A percentile compares a stretch with the other conserved stretches of the same genome.
Evolutionary conservation across 2,888 invertebrate species (phyloP).

Genomic region (Sinopyrophorus schimmeli): DNA sequence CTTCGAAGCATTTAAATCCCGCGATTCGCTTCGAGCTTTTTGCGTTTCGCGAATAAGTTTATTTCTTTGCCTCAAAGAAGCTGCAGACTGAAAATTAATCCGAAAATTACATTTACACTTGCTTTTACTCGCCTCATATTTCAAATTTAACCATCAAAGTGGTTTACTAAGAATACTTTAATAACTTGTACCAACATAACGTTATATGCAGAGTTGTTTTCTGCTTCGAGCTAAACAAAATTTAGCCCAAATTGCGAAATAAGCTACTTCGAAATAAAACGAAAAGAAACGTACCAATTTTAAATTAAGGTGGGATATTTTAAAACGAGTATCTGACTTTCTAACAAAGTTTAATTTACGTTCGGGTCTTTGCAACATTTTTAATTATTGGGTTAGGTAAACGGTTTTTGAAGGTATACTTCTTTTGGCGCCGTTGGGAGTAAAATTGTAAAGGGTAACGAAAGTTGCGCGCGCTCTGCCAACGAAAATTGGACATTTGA

Average conservation of each 20-base stretch:
- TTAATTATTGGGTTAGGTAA: no score
- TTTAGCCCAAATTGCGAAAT: not conserved
- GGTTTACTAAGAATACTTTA: conserved; percentile 25
- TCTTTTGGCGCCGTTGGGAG: no score
- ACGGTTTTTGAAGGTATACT: no score
- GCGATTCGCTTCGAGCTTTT: conserved; percentile 7
- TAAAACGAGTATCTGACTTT: conserved; percentile 8
- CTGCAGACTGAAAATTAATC: conserved; percentile 52
- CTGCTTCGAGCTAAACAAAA: conserved; percentile 8
- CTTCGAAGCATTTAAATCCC: conserved; percentile 47
- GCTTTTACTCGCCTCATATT: conserved; percentile 61
- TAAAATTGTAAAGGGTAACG: no score
- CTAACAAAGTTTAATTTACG: no score
- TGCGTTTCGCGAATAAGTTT: conserved; percentile 16
- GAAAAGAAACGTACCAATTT: conserved; percentile 14
- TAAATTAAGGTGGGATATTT: conserved; percentile 21
- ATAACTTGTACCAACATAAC: conserved; percentile 21
- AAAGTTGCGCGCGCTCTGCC: no score
- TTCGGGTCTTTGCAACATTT: no score
- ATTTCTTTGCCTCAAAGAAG: conserved; percentile 20
- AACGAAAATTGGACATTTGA: no score
- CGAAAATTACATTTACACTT: conserved; percentile 61
- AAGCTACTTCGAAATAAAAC: conserved; percentile 5
- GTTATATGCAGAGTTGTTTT: conserved; percentile 8
- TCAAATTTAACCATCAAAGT: conserved; percentile 26